phyloP scores from a whole-genome alignment of 2,113 vertebrate genomes.

The Anthoscopus minutus region DNA sequence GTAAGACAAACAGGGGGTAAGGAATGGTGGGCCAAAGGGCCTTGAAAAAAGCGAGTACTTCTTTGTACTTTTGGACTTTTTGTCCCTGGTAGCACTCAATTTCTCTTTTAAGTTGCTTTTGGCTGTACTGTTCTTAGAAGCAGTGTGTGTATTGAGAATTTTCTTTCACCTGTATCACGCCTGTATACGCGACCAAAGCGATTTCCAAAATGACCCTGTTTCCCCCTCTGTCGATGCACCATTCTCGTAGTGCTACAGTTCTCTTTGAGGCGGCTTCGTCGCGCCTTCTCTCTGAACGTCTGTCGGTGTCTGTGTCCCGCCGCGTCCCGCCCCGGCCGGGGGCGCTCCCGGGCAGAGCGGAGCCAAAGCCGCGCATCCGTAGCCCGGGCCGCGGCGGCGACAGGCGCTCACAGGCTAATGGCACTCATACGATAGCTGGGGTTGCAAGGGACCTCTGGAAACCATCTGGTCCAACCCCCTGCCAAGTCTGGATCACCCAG shows the following conservation, averaged over 20 bases:
- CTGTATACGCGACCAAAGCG: rapidly evolving
- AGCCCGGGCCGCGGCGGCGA: background rate
- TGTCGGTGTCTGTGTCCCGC: rapidly evolving
- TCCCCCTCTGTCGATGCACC: rapidly evolving
- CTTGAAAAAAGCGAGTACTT: background rate
- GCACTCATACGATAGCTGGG: rapidly evolving
- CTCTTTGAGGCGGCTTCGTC: background rate
- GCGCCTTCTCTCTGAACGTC: rapidly evolving
- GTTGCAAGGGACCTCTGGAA: background rate
- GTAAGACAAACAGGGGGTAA: background rate
- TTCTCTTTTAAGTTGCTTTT: background rate
- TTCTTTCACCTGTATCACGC: no score
- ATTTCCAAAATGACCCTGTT: background rate
- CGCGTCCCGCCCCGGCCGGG: background rate
- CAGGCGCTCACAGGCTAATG: background rate
- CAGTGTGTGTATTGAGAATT: rapidly evolving
- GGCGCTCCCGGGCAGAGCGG: background rate
- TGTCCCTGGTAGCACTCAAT: background rate
- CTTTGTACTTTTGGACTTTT: no score
- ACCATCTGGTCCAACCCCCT: background rate
- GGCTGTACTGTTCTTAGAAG: background rate
- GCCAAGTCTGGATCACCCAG: background rate
- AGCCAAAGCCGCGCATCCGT: background rate
- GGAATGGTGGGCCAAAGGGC: rapidly evolving
- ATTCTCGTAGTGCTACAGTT: rapidly evolving